Base-by-base conservation (phyloP, 2,888 invertebrate genomes). In the Smittia aterrima region DNA sequence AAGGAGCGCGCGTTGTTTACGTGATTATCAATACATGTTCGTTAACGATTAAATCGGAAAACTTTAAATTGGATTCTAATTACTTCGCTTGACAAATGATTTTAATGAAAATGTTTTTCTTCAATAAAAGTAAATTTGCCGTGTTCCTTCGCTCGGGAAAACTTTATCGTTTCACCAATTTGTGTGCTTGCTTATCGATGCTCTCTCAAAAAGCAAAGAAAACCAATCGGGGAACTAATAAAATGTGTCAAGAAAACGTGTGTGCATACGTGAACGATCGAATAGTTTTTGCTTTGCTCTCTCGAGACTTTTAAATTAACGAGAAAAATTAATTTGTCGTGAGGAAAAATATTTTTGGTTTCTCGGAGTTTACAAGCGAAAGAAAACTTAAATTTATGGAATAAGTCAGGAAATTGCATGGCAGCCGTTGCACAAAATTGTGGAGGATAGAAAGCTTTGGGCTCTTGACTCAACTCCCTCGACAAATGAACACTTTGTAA, bases 11-110 rank as follows among this genome's bases (percentile, higher is more conserved):
- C 32, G 32, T 3, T 9, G 9, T 32, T 9, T 32, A 32, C 32
- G 32, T 32, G 32, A 32, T 9, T 32, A n/a, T 32, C 9, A 32
- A 32, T 32, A 9, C 32, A 32, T 32, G 32, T 32, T 32, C 4
- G 3, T 3, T 9, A 32, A 6, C 72, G 24, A 72, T 72, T 25
- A 72, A 72, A 62, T 72, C 72, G 53, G 58, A 38, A 72, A 72
- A 72, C 58, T 72, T 72, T 72, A 58, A 72, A 72, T 72, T 72
- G 62, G 72, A 53, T 72, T 54, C 20, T 72, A 62, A 72, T 72
- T 72, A 72, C 38, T 24, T 25, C 27, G 7, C 27, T 32, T 20
- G 71, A 58, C 25, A 27, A 54, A 54, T 70, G 32, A 72, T 54
- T 72, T 72, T 71, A 54, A 53, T 18, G n/a, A 27, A 66, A 32